Base-by-base conservation (phyloP, 2,888 invertebrate species). In the Bombyx huttoni region DNA sequence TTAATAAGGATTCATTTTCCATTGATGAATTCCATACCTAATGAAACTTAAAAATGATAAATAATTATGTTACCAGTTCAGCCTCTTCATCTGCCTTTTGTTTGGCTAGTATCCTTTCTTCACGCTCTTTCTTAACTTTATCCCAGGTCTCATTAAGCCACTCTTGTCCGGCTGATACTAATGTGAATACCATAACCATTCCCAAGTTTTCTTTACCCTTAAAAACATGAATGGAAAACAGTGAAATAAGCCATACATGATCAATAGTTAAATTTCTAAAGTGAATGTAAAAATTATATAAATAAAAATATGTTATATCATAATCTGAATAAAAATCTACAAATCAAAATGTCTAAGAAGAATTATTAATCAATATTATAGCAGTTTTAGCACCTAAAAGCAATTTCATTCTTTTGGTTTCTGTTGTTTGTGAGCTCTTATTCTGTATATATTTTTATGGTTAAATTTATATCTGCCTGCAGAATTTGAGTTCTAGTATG, bases 101-200 rank as follows among this genome's bases (percentile, higher is more conserved):
- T 70, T 92, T 92, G 53, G 90, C 91, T 46, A 92, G 91, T 12
- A 91, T 89, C 62, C 89, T 91, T 70, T 94, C 94, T 67, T 95
- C 94, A 65, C 91, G 89, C 51, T 90, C 89, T 59, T 92, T 91
- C 67, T 94, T 94, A 49, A 93, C 89, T 45, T 91, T 90, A 73
- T 98, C 98, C 91, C 94, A 95, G 64, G 93, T 92, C 51, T 91
- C 91, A 79, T 96, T 96, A 2, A 98, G 88, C 94, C 96, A 96
- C 78, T 98, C 98, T 73, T 97, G 96, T 5, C 96, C 95, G 24
- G 95, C 93, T 46, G 97, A 96, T 9, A 98, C 98, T 64, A 99
- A 80, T 33, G 97, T 97, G 76, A 98, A 99, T 47, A 98, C 92
- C 98, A 99, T 98, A 46, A 97, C 98, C 95, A 97, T 98, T 1